Base-by-base conservation (phyloP, 2,888 invertebrate genomes). In the Monopis laevigella region DNA sequence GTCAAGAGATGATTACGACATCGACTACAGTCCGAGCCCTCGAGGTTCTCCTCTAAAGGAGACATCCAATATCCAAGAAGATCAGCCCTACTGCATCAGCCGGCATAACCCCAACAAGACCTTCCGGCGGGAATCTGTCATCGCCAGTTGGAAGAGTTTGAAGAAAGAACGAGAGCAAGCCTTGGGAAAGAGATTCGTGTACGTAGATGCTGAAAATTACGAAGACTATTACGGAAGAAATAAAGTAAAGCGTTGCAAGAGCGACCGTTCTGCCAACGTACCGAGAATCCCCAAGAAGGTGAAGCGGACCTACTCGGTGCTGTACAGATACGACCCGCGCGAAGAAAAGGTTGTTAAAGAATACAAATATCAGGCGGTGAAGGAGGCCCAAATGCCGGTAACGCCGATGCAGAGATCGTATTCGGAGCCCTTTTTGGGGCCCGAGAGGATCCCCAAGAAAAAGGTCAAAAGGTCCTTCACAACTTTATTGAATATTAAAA, bases 51-150 rank as follows among this genome's bases (percentile, higher is more conserved):
- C 78, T 1, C 48, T 78, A 45, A 80, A 80, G 52, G 80, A 80
- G 45, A 77, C 77, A 6, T 71, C 80, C 26, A 80, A 78, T 56
- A 64, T 77, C 45, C 75, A 72, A 36, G 74, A 78, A 21, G 73
- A 77, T 39, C 62, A 62, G 35, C 56, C 66, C 1, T 78, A 66
- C 56, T 65, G 62, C 55, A 75, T 80, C 53, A 80, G 78, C 53
- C 68, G 80, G n/a, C 78, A 78, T 56, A 80, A 80, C 45, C 80
- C 80, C 0, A 80, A 80, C 56, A 78, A 69, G 55, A 80, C 78
- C 19, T 81, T 78, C 57, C 66, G 82, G 1, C 58, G 82, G 7
- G 82, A 82, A 51, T 73, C 80, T 1, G 78, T 82, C 24, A 82
- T 82, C 14, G 82, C 82, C 17, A 81, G 81, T 0, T 82, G 82